Percentiles rank a stretch among this genome's conserved stretches.
These are phyloP conservation scores for Caenorhabditis tropicalis DNA, from an alignment of 1,140 invertebrate genomes.

Conservation along the genomic window DNA sequence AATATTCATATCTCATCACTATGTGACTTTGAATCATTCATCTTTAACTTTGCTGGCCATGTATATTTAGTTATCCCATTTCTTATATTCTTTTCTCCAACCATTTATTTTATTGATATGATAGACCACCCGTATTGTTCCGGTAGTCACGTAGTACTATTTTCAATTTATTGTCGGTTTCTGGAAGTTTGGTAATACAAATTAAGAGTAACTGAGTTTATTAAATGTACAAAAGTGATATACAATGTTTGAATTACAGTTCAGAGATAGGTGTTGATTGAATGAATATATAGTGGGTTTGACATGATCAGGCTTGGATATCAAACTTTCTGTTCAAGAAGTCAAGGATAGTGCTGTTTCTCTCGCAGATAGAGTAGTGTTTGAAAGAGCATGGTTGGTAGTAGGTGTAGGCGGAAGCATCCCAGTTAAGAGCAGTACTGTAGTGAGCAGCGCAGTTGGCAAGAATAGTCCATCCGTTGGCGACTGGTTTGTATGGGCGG, in stretches of 20 bases:
- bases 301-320: no score
- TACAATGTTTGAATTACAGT: no score
- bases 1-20: neutral
- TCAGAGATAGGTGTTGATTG: no score
- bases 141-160: no score
- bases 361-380: neutral
- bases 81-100: neutral
- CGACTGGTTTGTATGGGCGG: slow-evolving; percentile 17
- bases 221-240: no score
- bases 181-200: no score
- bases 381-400: slow-evolving; percentile 30
- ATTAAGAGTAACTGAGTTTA: no score
- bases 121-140: neutral
- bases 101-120: neutral
- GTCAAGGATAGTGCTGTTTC: slow-evolving; percentile 25
- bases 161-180: no score
- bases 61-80: neutral
- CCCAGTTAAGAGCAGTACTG: neutral
- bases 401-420: slow-evolving; percentile 28
- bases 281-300: no score
- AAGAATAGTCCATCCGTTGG: slow-evolving; percentile 13
- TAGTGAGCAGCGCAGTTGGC: slow-evolving; percentile 30
- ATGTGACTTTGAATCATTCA: slow-evolving; percentile 6
- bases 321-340: slow-evolving; percentile 28
- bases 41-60: neutral